Percentiles rank a stretch among this genome's conserved stretches.
Evolutionary conservation across 2,888 invertebrate species (phyloP).

Genomic region (Dione juno): DNA sequence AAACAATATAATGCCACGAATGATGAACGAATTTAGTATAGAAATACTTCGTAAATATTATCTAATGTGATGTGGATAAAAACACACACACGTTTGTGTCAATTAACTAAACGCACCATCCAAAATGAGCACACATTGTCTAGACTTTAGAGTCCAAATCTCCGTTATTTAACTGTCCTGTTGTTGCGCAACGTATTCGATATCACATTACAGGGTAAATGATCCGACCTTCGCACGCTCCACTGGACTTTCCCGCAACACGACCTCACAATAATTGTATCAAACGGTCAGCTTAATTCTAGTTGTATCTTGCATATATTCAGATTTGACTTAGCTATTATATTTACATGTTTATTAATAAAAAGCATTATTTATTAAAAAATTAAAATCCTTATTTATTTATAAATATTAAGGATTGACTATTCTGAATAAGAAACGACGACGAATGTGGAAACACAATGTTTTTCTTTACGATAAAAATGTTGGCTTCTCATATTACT

Average conservation of each 20-base stretch:
- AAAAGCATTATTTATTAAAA: conserved; percentile 19
- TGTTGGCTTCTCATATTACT: neutral
- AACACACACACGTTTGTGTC: conserved; percentile 50
- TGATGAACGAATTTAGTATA: conserved; percentile 44
- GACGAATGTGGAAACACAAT: neutral
- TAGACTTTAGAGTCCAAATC: conserved; percentile 55
- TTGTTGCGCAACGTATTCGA: conserved; percentile 70
- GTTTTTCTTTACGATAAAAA: neutral
- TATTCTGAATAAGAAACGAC: conserved; percentile 19
- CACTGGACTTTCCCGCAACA: conserved; percentile 50
- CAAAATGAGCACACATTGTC: conserved; percentile 53
- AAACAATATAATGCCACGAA: neutral
- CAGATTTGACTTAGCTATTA: neutral
- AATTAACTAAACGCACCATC: conserved; percentile 31
- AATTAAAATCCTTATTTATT: too few relatives aligned
- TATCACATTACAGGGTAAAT: conserved; percentile 73
- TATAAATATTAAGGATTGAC: conserved; percentile 25
- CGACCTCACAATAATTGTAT: conserved; percentile 47
- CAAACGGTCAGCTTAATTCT: conserved; percentile 40
- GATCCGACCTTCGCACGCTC: conserved; percentile 76
- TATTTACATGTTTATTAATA: neutral
- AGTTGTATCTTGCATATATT: conserved; percentile 6
- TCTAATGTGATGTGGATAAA: conserved; percentile 53
- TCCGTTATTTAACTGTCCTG: conserved; percentile 56
- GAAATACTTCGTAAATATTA: conserved; percentile 63